phyloP scores from a whole-genome alignment of 2,797 vertebrate genomes.

The Anolis apletophallus region DNA sequence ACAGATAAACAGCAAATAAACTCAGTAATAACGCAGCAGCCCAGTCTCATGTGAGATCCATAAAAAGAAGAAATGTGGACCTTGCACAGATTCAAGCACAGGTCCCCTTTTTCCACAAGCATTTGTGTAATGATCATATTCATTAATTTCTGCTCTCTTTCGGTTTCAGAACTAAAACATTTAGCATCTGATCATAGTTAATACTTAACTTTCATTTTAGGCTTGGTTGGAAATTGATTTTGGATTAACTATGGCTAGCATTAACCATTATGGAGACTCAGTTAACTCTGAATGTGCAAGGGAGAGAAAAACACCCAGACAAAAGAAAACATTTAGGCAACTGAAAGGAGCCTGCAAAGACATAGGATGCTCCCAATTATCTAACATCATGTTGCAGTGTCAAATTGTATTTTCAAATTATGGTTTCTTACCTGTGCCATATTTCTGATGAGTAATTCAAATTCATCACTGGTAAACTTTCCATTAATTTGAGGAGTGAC shows the following conservation, averaged over 20 bases:
- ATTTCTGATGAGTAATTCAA: conserved; percentile 86
- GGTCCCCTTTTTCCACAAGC: not conserved
- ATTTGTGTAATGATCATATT: not conserved
- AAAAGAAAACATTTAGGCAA: not conserved
- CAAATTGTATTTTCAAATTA: conserved; percentile 3
- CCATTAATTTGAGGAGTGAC: conserved; percentile 78
- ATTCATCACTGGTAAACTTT: conserved; percentile 83
- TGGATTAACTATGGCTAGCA: not conserved
- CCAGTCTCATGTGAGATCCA: not conserved
- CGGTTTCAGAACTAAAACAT: not conserved
- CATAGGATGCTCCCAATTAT: not conserved
- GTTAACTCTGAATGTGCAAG: not conserved
- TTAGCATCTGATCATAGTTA: not conserved
- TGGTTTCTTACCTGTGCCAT: conserved; percentile 90
- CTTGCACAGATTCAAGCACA: not conserved
- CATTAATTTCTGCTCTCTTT: not conserved
- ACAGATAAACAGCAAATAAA: not conserved
- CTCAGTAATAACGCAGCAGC: not conserved
- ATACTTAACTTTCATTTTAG: not conserved
- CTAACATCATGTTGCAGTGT: not conserved
- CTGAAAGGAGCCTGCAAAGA: not conserved
- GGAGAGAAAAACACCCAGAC: not conserved
- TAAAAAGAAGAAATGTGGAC: not conserved
- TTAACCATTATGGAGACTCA: not conserved
- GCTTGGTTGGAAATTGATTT: not conserved